Conservation (phyloP, 1,140 invertebrate species). For the Pararge aegeria region DNA sequence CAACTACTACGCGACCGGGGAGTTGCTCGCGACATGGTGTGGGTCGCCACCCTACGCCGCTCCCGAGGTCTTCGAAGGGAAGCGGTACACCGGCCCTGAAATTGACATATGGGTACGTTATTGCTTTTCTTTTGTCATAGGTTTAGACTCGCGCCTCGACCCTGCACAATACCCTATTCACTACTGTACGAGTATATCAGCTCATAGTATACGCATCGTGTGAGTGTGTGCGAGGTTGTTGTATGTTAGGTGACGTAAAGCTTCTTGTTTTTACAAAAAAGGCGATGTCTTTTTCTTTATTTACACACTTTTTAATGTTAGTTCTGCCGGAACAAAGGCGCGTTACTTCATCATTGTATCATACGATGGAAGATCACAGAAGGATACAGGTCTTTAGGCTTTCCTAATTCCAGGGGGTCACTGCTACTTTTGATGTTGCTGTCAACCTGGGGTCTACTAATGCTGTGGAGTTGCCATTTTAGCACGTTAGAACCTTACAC, state of each 20-base stretch:
- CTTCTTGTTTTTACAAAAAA: not conserved
- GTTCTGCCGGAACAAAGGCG: no score
- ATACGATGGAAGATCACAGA: no score
- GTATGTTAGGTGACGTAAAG: not conserved
- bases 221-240: not conserved
- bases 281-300: not conserved
- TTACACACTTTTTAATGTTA: no score
- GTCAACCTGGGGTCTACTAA: no score
- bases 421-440: no score
- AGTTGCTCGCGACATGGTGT: constrained; percentile 96
- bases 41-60: constrained; percentile 98
- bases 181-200: not conserved
- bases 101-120: constrained; percentile 96
- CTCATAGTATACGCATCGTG: not conserved
- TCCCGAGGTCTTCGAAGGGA: constrained; percentile 98
- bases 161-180: not conserved
- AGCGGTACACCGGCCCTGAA: constrained; percentile 96
- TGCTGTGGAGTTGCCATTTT: no score
- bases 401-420: no score
- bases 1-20: constrained; percentile 92
- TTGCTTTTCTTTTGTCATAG: constrained; percentile 16
- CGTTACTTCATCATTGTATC: no score
- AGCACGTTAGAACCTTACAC: no score
- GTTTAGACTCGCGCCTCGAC: not conserved
- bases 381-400: no score